Evolutionary conservation across 23 tunicate genomes (phyloP).

Genomic region (Trididemnum miniatum): DNA sequence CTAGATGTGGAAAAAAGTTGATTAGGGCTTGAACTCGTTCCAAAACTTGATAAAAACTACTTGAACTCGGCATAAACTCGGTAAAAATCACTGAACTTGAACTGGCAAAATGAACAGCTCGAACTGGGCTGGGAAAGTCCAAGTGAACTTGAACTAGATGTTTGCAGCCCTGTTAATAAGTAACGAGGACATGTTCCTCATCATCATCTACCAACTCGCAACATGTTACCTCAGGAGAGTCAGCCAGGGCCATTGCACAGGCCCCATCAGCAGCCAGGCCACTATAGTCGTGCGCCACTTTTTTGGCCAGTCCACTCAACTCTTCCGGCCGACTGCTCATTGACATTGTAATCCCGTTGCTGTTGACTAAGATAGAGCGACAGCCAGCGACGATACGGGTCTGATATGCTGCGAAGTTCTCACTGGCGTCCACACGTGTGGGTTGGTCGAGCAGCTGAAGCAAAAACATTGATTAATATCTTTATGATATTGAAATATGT

Average conservation of each 20-base stretch:
- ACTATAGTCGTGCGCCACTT: conserved; percentile 59
- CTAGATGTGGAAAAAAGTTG: no score
- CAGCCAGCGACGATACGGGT: conserved; percentile 66
- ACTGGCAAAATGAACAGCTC: no score
- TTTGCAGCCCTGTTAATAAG: no score
- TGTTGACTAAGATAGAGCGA: conserved; percentile 54
- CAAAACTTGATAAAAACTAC: no score
- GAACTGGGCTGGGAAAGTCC: no score
- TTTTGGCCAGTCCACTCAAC: conserved; percentile 60
- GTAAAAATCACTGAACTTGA: no score
- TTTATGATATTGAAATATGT: no score
- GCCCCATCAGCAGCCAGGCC: conserved; percentile 68
- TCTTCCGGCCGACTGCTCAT: conserved; percentile 70
- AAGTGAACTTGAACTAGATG: no score
- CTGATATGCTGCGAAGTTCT: conserved; percentile 75
- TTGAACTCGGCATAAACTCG: no score
- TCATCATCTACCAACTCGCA: no score
- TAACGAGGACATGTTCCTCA: no score
- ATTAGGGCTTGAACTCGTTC: no score
- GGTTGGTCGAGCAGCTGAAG: conserved; percentile 36
- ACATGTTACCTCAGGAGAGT: conserved; percentile 64
- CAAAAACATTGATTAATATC: neutral
- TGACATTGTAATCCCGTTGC: conserved; percentile 73
- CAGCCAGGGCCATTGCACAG: conserved; percentile 74
- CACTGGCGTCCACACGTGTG: conserved; percentile 36